Evolutionary conservation across 2,888 invertebrate genomes (phyloP), one percentile per base, ranked within the genome.

Genomic region (Flabesymbios commensalis): DNA sequence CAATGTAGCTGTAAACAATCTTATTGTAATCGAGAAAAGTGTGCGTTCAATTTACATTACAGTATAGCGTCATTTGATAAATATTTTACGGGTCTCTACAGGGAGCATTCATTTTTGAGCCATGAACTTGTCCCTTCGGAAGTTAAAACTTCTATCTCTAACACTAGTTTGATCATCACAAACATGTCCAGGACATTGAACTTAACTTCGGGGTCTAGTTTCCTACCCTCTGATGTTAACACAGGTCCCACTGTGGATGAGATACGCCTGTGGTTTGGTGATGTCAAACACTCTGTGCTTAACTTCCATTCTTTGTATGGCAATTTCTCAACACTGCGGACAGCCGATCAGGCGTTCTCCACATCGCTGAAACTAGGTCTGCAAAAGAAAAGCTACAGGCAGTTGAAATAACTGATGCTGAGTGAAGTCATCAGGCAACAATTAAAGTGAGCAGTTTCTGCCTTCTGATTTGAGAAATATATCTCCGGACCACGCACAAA

Each of bases 41-140:
- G 57, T n/a, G 57, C 47, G 0, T 48, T 57, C 32, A 57, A 57
- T 36, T 31, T 48, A 1, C 26, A 31, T 22, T 48, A 29, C 47
- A 26, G 17, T 17, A 26, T 57, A n/a, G 32, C 48, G 3, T n/a
- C 17, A n/a, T 57, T 57, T 17, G 57, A 57, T 17, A 22, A 14
- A 19, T 7, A 1, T 4, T 57, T 57, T 2, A 7, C 57, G 7
- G 57, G 57, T 22, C 57, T 17, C 29, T 57, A 57, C 48, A 29
- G 57, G 32, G 57, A 57, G 48, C 57, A 57, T 36, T 24, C 47
- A 4, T 57, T 57, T 36, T 36, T 57, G n/a, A 19, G n/a, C 24
- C 57, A 57, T 26, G 22, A 29, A 32, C 22, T 24, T 4, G 57
- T 57, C 1, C 57, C 57, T 5, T 19, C 31, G 2, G n/a, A 5